These are phyloP conservation scores for Pseudochirops corinnae DNA, from an alignment of 2,797 vertebrate species.

Conservation along the genomic window DNA sequence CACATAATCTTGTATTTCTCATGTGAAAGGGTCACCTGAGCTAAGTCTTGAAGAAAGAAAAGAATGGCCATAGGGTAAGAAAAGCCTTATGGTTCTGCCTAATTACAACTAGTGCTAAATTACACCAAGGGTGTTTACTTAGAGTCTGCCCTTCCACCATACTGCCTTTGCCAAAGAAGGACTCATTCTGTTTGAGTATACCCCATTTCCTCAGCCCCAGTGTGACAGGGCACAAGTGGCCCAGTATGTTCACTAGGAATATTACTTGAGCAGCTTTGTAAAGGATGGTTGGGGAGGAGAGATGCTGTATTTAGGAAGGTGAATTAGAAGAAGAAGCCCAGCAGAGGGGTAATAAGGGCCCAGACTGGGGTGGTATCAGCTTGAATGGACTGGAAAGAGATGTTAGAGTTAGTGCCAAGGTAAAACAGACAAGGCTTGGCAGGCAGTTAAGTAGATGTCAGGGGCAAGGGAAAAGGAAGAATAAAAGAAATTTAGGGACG, in stretches of 20 bases:
- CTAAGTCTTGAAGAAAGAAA: conserved; percentile 21
- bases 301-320: not conserved
- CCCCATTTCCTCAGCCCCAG: not conserved
- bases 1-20: not conserved
- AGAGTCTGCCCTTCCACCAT: not conserved
- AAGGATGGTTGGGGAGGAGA: not conserved
- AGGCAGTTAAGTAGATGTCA: not conserved
- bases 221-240: not conserved
- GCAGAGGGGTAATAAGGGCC: not conserved
- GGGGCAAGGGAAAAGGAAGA: not conserved
- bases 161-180: not conserved
- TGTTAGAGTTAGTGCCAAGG: not conserved
- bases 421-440: not conserved
- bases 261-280: not conserved
- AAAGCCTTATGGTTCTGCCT: not conserved
- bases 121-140: not conserved
- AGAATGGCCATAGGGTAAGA: not conserved
- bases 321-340: not conserved
- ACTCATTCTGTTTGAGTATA: not conserved
- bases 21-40: conserved; percentile 14
- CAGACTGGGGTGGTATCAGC: not conserved
- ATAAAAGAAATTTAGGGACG: not conserved
- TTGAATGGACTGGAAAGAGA: not conserved
- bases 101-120: not conserved
- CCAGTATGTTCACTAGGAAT: not conserved